These are phyloP conservation scores for Lordiphosa mommai DNA, from an alignment of 1,140 invertebrate species.

Conservation along the genomic window DNA sequence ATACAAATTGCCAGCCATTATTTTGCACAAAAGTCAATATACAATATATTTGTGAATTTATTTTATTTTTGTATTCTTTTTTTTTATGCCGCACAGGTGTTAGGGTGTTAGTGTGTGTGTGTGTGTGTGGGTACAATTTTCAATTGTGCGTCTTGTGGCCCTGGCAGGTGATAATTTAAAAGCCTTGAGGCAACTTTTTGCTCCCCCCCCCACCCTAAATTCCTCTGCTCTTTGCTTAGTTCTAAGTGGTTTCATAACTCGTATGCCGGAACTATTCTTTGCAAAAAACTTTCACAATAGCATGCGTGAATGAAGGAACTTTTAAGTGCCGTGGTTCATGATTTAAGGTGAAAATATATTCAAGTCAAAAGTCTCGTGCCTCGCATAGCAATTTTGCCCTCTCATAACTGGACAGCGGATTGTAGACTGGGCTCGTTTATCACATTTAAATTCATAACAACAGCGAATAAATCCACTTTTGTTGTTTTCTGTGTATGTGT, in stretches of 20 bases:
- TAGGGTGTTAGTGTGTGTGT: conserved; percentile 2
- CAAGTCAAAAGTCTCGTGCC: conserved; percentile 26
- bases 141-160: conserved; percentile 38
- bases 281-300: conserved; percentile 43
- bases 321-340: conserved; percentile 44
- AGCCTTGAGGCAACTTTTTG: conserved; percentile 22
- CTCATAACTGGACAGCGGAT: conserved; percentile 31
- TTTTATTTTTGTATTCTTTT: conserved; percentile 27
- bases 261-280: conserved; percentile 35
- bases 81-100: conserved; percentile 10
- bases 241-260: conserved; percentile 53
- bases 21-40: conserved; percentile 66
- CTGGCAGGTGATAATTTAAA: conserved; percentile 67
- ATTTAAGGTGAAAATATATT: conserved; percentile 32
- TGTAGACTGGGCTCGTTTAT: conserved; percentile 45
- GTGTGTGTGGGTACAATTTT: conserved; percentile 30
- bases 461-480: conserved; percentile 26
- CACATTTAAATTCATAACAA: conserved; percentile 70
- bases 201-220: conserved; percentile 5
- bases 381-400: conserved; percentile 39
- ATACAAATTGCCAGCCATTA: conserved; percentile 74
- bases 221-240: conserved; percentile 2
- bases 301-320: conserved; percentile 23
- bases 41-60: conserved; percentile 26
- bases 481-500: conserved; percentile 11